Conservation (phyloP, 2,888 invertebrate genomes). For the Notocelia uddmanniana region DNA sequence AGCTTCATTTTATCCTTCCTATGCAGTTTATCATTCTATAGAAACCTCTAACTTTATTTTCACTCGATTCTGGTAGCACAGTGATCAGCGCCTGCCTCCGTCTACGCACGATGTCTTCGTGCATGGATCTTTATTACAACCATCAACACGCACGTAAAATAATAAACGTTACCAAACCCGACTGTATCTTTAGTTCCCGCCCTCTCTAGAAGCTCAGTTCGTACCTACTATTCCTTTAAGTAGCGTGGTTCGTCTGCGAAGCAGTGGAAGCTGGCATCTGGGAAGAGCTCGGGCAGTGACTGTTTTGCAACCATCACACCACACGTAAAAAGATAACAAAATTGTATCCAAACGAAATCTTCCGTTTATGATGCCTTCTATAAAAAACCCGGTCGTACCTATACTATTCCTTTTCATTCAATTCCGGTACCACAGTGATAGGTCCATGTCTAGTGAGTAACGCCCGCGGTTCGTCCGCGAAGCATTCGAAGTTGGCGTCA, state of each 20-base stretch:
- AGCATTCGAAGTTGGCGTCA: slow-evolving; percentile 91
- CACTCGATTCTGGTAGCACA: neutral
- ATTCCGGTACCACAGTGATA: slow-evolving; percentile 41
- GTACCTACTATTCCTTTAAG: too few relatives aligned
- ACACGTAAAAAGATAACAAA: neutral
- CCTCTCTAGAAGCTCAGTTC: too few relatives aligned
- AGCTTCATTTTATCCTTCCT: neutral
- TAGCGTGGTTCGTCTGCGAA: neutral
- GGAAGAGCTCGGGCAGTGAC: neutral
- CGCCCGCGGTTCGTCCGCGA: slow-evolving; percentile 80
- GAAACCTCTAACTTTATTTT: neutral
- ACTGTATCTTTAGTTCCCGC: too few relatives aligned
- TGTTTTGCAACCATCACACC: neutral
- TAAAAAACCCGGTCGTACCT: neutral
- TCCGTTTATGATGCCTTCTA: neutral
- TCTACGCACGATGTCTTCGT: too few relatives aligned
- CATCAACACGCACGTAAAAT: too few relatives aligned
- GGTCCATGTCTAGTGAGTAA: slow-evolving; percentile 71
- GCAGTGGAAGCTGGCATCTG: neutral
- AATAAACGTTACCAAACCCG: too few relatives aligned
- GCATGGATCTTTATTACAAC: too few relatives aligned
- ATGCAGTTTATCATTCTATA: too few relatives aligned
- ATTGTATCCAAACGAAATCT: neutral
- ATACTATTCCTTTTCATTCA: slow-evolving; percentile 8
- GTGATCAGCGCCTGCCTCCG: neutral